Evolutionary conservation across 2,113 vertebrate species (phyloP).

Genomic region (Theropithecus gelada): DNA sequence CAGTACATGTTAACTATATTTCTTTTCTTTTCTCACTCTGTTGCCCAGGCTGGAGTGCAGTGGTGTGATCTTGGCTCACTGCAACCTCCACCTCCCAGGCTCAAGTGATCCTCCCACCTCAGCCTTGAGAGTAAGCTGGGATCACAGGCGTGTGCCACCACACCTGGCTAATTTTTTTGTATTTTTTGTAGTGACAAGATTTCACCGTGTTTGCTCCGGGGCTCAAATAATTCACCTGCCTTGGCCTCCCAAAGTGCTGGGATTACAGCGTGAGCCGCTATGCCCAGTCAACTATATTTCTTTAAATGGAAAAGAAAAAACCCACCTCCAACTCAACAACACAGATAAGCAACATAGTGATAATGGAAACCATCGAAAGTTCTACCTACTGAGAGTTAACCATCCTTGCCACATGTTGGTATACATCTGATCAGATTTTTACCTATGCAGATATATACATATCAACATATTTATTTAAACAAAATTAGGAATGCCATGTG

Average conservation of each 20-base stretch:
- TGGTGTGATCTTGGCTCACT: no score
- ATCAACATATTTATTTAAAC: neutral
- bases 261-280: neutral
- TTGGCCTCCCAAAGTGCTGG: neutral
- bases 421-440: neutral
- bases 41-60: no score
- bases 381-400: neutral
- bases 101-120: no score
- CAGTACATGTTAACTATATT: neutral
- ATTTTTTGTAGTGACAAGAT: neutral
- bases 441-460: neutral
- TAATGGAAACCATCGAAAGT: neutral
- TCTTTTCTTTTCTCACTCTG: neutral
- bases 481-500: neutral
- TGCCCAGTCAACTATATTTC: neutral
- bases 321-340: neutral
- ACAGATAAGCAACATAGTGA: neutral
- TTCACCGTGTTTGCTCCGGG: neutral
- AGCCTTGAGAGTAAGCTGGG: no score
- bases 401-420: neutral
- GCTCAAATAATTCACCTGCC: neutral
- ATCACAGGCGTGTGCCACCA: no score
- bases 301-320: neutral
- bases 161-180: no score
- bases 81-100: no score